phyloP scores from a whole-genome alignment of 1,140 invertebrate genomes.

The Tetramorium alpestre region DNA sequence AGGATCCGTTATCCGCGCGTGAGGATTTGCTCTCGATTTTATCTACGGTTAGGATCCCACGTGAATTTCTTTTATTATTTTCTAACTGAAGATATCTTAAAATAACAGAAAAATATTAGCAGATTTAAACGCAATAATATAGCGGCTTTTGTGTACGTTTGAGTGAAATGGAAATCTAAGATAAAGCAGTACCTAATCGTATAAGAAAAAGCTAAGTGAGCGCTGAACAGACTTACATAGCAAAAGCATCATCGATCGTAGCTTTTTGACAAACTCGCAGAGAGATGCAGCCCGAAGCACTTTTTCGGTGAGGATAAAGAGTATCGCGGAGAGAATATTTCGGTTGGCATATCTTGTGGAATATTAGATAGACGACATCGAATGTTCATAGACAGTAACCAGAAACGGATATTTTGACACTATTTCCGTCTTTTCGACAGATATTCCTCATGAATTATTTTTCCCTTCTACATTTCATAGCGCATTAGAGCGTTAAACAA shows the following conservation, averaged over 20 bases:
- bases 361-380: slow-evolving; percentile 33
- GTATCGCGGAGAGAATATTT: slow-evolving; percentile 35
- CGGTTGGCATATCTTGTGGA: not conserved
- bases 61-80: slow-evolving; percentile 55
- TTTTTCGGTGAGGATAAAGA: slow-evolving; percentile 10
- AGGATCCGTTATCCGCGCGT: slow-evolving; percentile 32
- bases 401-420: not conserved
- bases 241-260: slow-evolving; percentile 55
- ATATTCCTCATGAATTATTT: not conserved
- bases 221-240: slow-evolving; percentile 50
- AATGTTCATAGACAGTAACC: not conserved
- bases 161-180: not conserved
- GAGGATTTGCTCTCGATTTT: slow-evolving; percentile 56
- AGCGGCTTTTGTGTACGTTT: not conserved
- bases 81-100: slow-evolving; percentile 2
- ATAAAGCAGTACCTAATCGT: slow-evolving; percentile 15
- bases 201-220: slow-evolving; percentile 18
- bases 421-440: not conserved
- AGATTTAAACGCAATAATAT: not conserved
- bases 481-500: not conserved
- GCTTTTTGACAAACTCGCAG: slow-evolving; percentile 39
- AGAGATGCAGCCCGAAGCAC: slow-evolving; percentile 9
- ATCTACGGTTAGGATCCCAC: slow-evolving; percentile 42
- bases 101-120: slow-evolving; percentile 46
- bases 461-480: not conserved